Percentiles rank a stretch among this genome's conserved stretches.
These are phyloP conservation scores for Drosophila oshimai DNA, from an alignment of 1,140 invertebrate genomes.

Conservation along the genomic window DNA sequence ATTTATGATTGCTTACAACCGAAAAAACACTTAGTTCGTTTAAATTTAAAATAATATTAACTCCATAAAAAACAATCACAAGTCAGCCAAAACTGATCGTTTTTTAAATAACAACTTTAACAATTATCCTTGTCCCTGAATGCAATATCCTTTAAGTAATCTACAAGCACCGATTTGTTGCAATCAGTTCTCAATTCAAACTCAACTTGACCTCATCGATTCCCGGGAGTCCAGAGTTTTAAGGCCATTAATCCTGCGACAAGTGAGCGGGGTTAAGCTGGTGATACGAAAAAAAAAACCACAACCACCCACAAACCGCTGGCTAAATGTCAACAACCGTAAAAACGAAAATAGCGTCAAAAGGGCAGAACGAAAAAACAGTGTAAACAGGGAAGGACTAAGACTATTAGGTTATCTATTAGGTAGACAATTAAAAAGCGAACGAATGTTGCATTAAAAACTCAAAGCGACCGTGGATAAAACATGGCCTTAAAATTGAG, in stretches of 20 bases:
- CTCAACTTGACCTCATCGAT: conserved; percentile 29
- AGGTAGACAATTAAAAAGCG: conserved; percentile 61
- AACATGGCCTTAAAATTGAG: conserved; percentile 20
- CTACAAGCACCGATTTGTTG: neutral
- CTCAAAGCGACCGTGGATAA: conserved; percentile 33
- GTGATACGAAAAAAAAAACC: neutral
- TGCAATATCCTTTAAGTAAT: neutral
- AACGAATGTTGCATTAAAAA: conserved; percentile 68
- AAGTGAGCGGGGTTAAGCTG: neutral
- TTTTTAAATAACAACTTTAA: too few species aligned
- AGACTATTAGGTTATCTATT: conserved; percentile 56
- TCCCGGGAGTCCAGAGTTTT: neutral
- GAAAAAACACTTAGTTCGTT: too few species aligned
- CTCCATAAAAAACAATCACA: too few species aligned
- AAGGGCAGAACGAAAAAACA: neutral
- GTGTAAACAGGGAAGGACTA: conserved; percentile 31
- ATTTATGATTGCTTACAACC: too few species aligned
- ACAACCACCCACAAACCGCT: conserved; percentile 1
- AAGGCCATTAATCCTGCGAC: neutral
- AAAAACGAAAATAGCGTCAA: conserved; percentile 24
- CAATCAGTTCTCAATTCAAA: conserved; percentile 4
- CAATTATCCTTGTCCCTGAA: neutral
- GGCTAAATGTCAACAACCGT: conserved; percentile 52
- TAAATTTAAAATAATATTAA: too few species aligned
- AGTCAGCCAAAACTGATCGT: too few species aligned